Conservation (phyloP, 1,140 invertebrate genomes). For the Drosophila guanche region DNA sequence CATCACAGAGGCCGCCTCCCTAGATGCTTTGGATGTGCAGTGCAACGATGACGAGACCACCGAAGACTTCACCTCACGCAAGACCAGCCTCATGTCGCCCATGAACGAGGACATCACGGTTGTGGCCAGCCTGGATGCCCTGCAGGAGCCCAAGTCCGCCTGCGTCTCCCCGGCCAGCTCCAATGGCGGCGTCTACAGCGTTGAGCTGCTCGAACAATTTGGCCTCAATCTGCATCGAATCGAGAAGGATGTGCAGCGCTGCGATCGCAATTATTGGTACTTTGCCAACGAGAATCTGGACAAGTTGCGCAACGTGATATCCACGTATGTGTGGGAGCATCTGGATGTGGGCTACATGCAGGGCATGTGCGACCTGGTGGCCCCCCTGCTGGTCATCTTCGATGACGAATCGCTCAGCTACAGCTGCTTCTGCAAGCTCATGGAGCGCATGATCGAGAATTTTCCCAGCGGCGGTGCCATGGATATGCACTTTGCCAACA, state of each 20-base stretch:
- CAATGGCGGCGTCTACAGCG: slow-evolving; percentile 94
- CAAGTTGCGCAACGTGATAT: slow-evolving; percentile 97
- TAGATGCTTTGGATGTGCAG: slow-evolving; percentile 64
- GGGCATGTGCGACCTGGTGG: slow-evolving; percentile 98
- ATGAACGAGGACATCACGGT: slow-evolving; percentile 79
- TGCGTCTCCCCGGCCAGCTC: slow-evolving; percentile 92
- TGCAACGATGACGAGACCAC: slow-evolving; percentile 76
- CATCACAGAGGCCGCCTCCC: slow-evolving; percentile 86
- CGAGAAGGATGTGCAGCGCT: slow-evolving; percentile 97
- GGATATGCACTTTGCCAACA: slow-evolving; percentile 97
- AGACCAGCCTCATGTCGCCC: slow-evolving; percentile 78
- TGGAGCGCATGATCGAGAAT: slow-evolving; percentile 95
- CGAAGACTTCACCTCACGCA: slow-evolving; percentile 76
- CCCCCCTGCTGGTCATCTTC: slow-evolving; percentile 95
- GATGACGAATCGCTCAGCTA: slow-evolving; percentile 96
- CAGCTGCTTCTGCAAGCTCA: slow-evolving; percentile 94
- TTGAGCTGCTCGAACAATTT: slow-evolving; percentile 93
- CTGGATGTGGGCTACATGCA: slow-evolving; percentile 95
- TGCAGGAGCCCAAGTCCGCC: slow-evolving; percentile 84
- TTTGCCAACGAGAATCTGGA: slow-evolving; percentile 95
- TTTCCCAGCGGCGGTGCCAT: slow-evolving; percentile 97
- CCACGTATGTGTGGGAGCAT: slow-evolving; percentile 98
- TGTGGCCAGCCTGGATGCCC: slow-evolving; percentile 79
- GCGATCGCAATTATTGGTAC: slow-evolving; percentile 96
- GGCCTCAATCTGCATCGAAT: slow-evolving; percentile 96